These are phyloP conservation scores for Cynaeus angustus DNA, from an alignment of 2,888 invertebrate species.

Conservation along the genomic window DNA sequence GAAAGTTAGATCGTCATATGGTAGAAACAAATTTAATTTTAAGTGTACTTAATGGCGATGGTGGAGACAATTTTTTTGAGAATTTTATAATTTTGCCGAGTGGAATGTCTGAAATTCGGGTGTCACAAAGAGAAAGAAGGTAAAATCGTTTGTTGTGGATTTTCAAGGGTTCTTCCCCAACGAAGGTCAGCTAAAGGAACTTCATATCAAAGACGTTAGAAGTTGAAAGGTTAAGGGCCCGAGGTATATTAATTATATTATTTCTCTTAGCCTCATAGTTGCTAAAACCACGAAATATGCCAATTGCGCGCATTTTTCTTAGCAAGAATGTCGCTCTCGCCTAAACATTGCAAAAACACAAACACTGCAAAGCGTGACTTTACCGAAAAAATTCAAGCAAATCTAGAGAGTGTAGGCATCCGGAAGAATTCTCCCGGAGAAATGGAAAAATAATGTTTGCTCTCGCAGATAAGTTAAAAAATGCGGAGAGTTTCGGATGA, in stretches of 20 bases:
- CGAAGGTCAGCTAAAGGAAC: too few relatives aligned
- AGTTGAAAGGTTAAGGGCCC: too few relatives aligned
- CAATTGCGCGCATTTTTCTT: not conserved
- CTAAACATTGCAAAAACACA: not conserved
- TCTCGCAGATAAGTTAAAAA: constrained; percentile 27
- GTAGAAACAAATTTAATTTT: not conserved
- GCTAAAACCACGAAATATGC: too few relatives aligned
- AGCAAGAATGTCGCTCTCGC: not conserved
- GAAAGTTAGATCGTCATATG: constrained; percentile 1
- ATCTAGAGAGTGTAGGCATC: constrained; percentile 5
- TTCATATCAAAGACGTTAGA: too few relatives aligned
- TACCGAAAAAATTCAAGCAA: constrained; percentile 6
- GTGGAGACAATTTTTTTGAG: not conserved
- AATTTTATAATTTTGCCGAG: not conserved
- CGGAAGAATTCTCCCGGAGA: constrained; percentile 31
- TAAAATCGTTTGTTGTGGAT: constrained; percentile 8
- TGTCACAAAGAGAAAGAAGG: constrained; percentile 6
- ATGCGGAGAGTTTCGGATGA: constrained; percentile 15
- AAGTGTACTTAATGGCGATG: not conserved
- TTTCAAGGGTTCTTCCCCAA: not conserved
- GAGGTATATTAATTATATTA: too few relatives aligned
- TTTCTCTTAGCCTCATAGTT: too few relatives aligned
- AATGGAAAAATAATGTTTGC: constrained; percentile 45
- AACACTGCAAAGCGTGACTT: constrained; percentile 1
- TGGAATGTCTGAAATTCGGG: not conserved